These are phyloP conservation scores for Sprattus sprattus DNA, from an alignment of 2,113 vertebrate genomes.

Conservation along the genomic window DNA sequence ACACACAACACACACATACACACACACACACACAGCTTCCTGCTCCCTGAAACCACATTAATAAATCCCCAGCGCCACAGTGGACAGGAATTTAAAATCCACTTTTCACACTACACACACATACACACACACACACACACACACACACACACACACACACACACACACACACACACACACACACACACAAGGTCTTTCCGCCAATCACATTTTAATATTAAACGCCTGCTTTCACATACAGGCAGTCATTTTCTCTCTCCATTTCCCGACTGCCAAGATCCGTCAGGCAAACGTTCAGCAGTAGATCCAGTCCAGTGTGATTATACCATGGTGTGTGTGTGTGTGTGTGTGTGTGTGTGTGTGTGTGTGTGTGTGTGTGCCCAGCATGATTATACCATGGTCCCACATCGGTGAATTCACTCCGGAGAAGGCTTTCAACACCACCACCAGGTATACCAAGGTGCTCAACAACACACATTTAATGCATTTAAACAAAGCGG, in stretches of 20 bases:
- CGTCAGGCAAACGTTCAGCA: not conserved
- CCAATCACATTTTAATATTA: not conserved
- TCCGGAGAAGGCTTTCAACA: no score
- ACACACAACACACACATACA: not conserved
- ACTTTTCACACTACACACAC: not conserved
- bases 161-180: not conserved
- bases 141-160: constrained; percentile 12
- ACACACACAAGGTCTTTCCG: not conserved
- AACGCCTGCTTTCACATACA: not conserved
- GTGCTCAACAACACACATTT: no score
- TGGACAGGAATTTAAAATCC: constrained; percentile 3
- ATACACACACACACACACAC: not conserved
- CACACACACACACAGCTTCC: not conserved
- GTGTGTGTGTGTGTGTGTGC: no score
- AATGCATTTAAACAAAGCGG: no score
- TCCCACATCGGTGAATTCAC: not conserved
- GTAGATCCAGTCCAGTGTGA: not conserved
- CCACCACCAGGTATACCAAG: no score
- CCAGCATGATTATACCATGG: not conserved
- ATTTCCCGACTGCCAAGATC: not conserved
- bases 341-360: no score
- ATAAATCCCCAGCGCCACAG: not conserved
- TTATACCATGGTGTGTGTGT: not conserved
- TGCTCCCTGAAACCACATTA: not conserved
- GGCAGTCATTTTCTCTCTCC: not conserved